A percentile compares a stretch with the other conserved stretches of the same genome.
Evolutionary conservation across 2,797 vertebrate genomes (phyloP).

Genomic region (Helarctos malayanus): DNA sequence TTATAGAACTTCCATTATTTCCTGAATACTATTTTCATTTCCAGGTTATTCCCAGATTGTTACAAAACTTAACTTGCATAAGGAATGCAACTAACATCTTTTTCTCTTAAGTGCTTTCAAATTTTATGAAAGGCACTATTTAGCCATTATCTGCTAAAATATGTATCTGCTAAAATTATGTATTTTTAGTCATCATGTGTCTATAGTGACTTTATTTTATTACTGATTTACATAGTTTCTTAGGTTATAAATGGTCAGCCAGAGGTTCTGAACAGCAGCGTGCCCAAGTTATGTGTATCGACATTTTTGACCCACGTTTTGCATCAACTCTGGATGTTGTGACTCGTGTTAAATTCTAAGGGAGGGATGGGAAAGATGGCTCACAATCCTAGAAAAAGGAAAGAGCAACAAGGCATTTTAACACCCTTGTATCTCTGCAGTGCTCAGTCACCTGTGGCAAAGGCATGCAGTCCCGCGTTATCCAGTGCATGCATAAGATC

Average conservation of each 20-base stretch:
- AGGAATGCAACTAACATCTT: neutral
- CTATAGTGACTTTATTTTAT: conserved; percentile 12
- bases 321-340: neutral
- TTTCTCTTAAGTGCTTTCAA: neutral
- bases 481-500: conserved; percentile 98
- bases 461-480: conserved; percentile 97
- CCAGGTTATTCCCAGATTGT: neutral
- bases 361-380: neutral
- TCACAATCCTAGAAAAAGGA: neutral
- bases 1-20: conserved; percentile 10
- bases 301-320: neutral
- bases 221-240: too few relatives aligned
- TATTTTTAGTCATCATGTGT: neutral
- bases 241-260: too few relatives aligned
- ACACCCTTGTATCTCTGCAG: conserved; percentile 87
- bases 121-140: neutral
- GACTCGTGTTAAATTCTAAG: neutral
- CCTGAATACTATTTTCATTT: conserved; percentile 14
- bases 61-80: conserved; percentile 15
- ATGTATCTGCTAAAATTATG: neutral
- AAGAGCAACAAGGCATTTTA: neutral
- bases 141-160: conserved; percentile 11
- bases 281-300: neutral
- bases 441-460: conserved; percentile 97
- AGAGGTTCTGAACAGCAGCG: neutral